Percentiles rank a stretch among this genome's conserved stretches.
Evolutionary conservation across 2,113 vertebrate genomes (phyloP).

Genomic region (Aplodontia rufa): DNA sequence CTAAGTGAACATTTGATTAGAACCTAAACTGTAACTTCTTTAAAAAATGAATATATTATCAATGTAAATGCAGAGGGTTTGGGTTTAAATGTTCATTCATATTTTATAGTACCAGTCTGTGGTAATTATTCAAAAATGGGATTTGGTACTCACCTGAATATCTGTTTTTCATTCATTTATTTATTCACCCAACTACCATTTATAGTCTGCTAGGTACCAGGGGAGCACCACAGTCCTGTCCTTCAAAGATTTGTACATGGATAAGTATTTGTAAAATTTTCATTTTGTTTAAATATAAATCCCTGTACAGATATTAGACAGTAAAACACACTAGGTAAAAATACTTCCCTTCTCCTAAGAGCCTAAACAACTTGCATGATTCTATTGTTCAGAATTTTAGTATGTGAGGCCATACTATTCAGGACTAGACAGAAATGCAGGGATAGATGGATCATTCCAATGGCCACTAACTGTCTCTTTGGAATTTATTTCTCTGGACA

Average conservation of each 20-base stretch:
- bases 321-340: constrained; percentile 44
- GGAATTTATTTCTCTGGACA: constrained; percentile 55
- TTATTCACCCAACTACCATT: constrained; percentile 31
- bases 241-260: neutral
- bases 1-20: constrained; percentile 16
- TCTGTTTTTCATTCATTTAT: constrained; percentile 34
- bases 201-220: neutral
- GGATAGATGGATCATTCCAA: constrained; percentile 45
- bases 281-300: constrained; percentile 59
- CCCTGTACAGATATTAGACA: neutral
- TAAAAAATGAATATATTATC: constrained; percentile 24
- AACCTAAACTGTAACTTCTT: constrained; percentile 41
- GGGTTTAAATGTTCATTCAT: constrained; percentile 39
- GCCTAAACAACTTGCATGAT: constrained; percentile 10
- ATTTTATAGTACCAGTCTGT: constrained; percentile 40
- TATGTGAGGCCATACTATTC: constrained; percentile 44
- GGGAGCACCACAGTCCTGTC: neutral
- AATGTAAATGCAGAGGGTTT: constrained; percentile 6
- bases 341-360: constrained; percentile 30
- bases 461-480: constrained; percentile 45
- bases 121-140: constrained; percentile 42
- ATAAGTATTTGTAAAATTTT: constrained; percentile 55
- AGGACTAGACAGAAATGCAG: constrained; percentile 45
- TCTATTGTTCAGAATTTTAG: constrained; percentile 52
- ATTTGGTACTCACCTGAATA: neutral